phyloP scores from a whole-genome alignment of 2,888 invertebrate species.

The Thyatira batis region DNA sequence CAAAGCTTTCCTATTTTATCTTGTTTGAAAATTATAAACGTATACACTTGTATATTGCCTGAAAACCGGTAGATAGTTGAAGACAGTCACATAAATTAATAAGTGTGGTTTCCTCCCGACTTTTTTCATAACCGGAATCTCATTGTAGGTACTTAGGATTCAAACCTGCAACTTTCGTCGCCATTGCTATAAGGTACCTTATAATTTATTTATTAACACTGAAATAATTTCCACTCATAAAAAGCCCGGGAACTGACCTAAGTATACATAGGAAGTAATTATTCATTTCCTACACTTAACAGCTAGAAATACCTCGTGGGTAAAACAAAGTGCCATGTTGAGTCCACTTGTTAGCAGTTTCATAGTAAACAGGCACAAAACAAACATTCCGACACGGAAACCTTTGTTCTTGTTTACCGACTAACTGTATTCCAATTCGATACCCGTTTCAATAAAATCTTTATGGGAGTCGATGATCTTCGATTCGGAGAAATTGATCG shows the following conservation, averaged over 20 bases:
- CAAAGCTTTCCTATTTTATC: too few species aligned
- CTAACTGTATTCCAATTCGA: slow-evolving; percentile 1
- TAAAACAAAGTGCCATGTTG: background rate
- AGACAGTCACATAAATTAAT: too few species aligned
- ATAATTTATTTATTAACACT: too few species aligned
- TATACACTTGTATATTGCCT: too few species aligned
- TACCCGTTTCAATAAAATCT: background rate
- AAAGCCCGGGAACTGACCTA: background rate
- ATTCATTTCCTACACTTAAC: background rate
- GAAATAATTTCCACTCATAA: background rate
- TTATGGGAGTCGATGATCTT: background rate
- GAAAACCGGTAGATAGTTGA: too few species aligned
- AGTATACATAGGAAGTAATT: background rate
- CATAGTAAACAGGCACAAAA: slow-evolving; percentile 13
- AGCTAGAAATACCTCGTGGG: background rate
- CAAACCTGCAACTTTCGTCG: too few species aligned
- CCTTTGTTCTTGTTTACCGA: background rate
- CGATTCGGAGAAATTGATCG: slow-evolving; percentile 5
- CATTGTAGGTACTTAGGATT: too few species aligned
- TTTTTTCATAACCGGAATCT: too few species aligned
- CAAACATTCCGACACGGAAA: background rate
- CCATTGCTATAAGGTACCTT: too few species aligned
- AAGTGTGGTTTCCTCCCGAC: too few species aligned
- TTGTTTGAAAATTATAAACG: too few species aligned
- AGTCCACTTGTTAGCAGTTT: slow-evolving; percentile 13